phyloP scores from a whole-genome alignment of 2,888 invertebrate species.

The Rhamnusium bicolor region DNA sequence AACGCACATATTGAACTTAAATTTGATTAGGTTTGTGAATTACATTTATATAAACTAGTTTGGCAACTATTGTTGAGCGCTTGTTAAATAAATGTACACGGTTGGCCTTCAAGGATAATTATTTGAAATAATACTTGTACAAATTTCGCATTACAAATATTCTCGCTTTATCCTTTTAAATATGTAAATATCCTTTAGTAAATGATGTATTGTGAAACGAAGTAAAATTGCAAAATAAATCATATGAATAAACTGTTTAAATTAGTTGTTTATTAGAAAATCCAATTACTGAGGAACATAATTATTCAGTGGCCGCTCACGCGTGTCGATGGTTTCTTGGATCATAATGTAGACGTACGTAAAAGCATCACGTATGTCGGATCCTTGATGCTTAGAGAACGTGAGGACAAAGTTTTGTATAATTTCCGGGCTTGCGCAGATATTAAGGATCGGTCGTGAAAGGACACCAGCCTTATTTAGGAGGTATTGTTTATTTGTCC shows the following conservation, averaged over 20 bases:
- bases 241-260: neutral
- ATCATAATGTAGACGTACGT: constrained; percentile 25
- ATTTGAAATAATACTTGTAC: constrained; percentile 12
- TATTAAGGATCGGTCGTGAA: constrained; percentile 59
- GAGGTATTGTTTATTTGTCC: constrained; percentile 63
- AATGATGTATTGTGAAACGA: neutral
- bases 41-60: constrained; percentile 11
- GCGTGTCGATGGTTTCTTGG: neutral
- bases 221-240: constrained; percentile 1
- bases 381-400: constrained; percentile 63
- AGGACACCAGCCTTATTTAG: constrained; percentile 66
- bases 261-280: constrained; percentile 9
- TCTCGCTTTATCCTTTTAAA: constrained; percentile 23
- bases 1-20: constrained; percentile 1
- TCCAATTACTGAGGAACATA: constrained; percentile 14
- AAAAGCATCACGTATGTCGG: constrained; percentile 51
- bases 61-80: constrained; percentile 1
- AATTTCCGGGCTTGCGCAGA: constrained; percentile 67
- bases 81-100: neutral
- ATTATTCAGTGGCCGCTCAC: constrained; percentile 26
- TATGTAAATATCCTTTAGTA: constrained; percentile 13
- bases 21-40: neutral
- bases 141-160: constrained; percentile 15
- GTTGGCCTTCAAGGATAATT: constrained; percentile 7
- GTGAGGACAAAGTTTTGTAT: constrained; percentile 56